Evolutionary conservation across 1,140 invertebrate genomes (phyloP).

Genomic region (Berghia stephanieae): DNA sequence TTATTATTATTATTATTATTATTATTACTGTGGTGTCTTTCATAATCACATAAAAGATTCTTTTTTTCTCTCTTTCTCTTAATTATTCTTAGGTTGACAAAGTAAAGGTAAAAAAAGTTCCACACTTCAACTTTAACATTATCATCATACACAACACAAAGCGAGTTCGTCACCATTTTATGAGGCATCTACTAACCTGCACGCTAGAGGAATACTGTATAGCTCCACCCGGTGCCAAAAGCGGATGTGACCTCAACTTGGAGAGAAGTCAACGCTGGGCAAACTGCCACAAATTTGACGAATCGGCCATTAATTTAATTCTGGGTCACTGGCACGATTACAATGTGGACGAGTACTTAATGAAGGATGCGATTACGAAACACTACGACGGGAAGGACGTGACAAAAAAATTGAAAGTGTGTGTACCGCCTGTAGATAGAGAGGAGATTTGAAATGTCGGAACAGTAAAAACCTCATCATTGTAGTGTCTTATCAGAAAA

Average conservation of each 20-base stretch:
- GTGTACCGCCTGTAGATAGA: background rate
- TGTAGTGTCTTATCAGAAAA: background rate
- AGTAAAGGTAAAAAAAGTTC: slow-evolving; percentile 31
- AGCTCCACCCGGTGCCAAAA: slow-evolving; percentile 34
- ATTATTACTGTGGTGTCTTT: background rate
- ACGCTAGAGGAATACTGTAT: slow-evolving; percentile 46
- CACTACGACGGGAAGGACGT: slow-evolving; percentile 37
- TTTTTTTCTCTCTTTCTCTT: background rate
- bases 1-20: background rate
- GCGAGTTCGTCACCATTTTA: slow-evolving; percentile 34
- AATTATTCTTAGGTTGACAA: slow-evolving; percentile 26
- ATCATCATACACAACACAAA: slow-evolving; percentile 46
- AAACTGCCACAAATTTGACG: slow-evolving; percentile 49
- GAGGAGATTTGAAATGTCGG: no score
- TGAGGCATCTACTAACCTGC: slow-evolving; percentile 42
- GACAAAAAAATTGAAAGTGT: slow-evolving; percentile 22
- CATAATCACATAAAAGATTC: no score
- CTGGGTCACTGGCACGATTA: slow-evolving; percentile 41
- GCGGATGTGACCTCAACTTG: slow-evolving; percentile 29
- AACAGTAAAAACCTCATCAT: no score
- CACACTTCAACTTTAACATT: slow-evolving; percentile 41
- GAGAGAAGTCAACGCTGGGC: slow-evolving; percentile 32
- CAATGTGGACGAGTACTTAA: slow-evolving; percentile 31
- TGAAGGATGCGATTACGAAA: slow-evolving; percentile 35
- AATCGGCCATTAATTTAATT: slow-evolving; percentile 51